Conservation (phyloP, 1,140 invertebrate species). For the Panagrolaimus sp. region DNA sequence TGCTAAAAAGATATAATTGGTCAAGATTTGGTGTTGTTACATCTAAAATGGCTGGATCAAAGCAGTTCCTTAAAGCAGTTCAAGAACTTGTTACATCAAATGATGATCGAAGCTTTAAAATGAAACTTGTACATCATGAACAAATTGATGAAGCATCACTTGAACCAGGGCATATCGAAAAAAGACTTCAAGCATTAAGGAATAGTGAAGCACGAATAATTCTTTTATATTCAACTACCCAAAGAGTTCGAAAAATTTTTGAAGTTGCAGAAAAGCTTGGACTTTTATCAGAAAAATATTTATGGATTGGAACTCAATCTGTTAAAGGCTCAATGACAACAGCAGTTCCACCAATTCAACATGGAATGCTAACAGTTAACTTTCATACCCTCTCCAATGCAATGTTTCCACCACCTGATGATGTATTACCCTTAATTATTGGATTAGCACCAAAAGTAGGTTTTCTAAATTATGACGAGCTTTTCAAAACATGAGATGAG, state of each 20-base stretch:
- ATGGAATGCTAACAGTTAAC: slow-evolving; percentile 50
- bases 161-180: slow-evolving; percentile 30
- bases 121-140: slow-evolving; percentile 46
- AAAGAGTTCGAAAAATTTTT: slow-evolving; percentile 78
- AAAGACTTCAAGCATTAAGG: slow-evolving; percentile 65
- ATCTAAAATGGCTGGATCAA: slow-evolving; percentile 50
- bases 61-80: slow-evolving; percentile 37
- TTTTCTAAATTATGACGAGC: neutral
- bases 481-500: too few relatives aligned
- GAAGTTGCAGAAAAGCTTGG: slow-evolving; percentile 35
- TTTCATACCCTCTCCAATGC: slow-evolving; percentile 49
- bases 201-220: slow-evolving; percentile 86
- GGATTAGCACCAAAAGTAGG: slow-evolving; percentile 44
- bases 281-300: slow-evolving; percentile 43
- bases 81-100: slow-evolving; percentile 37
- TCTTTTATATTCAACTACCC: slow-evolving; percentile 79
- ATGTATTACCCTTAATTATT: slow-evolving; percentile 48
- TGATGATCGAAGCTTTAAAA: slow-evolving; percentile 42
- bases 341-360: slow-evolving; percentile 34
- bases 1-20: slow-evolving; percentile 53
- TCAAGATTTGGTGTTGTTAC: slow-evolving; percentile 48
- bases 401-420: slow-evolving; percentile 53
- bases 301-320: slow-evolving; percentile 56
- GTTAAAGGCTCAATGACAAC: slow-evolving; percentile 46
- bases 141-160: slow-evolving; percentile 37